A percentile compares a stretch with the other conserved stretches of the same genome.
These are phyloP conservation scores for Drosophila melanica DNA, from an alignment of 1,140 invertebrate species.

Conservation along the genomic window DNA sequence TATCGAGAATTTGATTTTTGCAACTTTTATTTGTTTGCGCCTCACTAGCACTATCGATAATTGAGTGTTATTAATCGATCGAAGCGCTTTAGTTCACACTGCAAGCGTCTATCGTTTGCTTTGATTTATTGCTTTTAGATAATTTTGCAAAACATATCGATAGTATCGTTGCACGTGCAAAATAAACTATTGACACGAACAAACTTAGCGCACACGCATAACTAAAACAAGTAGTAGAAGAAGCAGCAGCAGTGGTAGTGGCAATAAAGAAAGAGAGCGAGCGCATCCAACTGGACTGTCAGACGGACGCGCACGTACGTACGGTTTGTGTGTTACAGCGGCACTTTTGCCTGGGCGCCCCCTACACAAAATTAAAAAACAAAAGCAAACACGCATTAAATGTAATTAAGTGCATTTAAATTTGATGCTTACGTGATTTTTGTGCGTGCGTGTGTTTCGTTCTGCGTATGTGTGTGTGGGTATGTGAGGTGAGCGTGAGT, in stretches of 20 bases:
- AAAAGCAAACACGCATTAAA: slow-evolving; percentile 57
- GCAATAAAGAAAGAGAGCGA: slow-evolving; percentile 13
- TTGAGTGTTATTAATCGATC: slow-evolving; percentile 32
- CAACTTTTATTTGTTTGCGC: slow-evolving; percentile 52
- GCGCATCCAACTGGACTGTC: slow-evolving; percentile 43
- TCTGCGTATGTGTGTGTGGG: slow-evolving; percentile 19
- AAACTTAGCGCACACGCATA: slow-evolving; percentile 52
- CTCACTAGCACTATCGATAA: slow-evolving; percentile 61
- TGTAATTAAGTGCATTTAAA: slow-evolving; percentile 70
- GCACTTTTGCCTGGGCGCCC: slow-evolving; percentile 32
- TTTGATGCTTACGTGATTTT: slow-evolving; percentile 65
- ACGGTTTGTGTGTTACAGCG: slow-evolving; percentile 50
- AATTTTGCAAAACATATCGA: slow-evolving; percentile 28
- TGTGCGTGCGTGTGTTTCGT: slow-evolving; percentile 13
- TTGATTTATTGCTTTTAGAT: slow-evolving; percentile 16
- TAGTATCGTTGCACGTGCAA: slow-evolving; percentile 47
- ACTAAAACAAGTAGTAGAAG: slow-evolving; percentile 46
- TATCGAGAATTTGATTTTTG: slow-evolving; percentile 15
- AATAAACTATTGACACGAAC: slow-evolving; percentile 41
- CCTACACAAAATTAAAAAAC: slow-evolving; percentile 47
- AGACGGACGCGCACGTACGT: slow-evolving; percentile 52
- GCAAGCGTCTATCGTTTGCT: not conserved
- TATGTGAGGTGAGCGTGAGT: slow-evolving; percentile 2
- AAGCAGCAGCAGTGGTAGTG: slow-evolving; percentile 9
- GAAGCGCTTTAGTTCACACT: not conserved